These are phyloP conservation scores for Porites australiensis DNA, from an alignment of 64 coral and sea anemone species.

Conservation along the genomic window DNA sequence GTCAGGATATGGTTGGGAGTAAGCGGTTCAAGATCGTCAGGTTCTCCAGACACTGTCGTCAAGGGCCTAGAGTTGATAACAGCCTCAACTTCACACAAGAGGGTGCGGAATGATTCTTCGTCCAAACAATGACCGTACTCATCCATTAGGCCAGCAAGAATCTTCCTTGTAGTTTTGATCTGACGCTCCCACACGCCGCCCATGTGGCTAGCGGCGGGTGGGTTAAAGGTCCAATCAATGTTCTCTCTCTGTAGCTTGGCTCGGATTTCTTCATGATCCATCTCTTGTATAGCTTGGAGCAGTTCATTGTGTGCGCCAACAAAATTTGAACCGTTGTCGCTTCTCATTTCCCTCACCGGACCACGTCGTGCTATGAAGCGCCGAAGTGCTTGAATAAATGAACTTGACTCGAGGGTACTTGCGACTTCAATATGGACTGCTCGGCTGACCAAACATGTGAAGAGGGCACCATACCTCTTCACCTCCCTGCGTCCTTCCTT, in stretches of 20 bases:
- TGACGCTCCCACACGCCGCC: too few relatives aligned
- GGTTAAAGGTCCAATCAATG: too few relatives aligned
- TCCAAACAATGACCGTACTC: not conserved
- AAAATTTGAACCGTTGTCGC: too few relatives aligned
- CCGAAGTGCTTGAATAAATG: conserved; percentile 11
- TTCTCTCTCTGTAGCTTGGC: too few relatives aligned
- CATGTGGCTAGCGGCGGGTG: too few relatives aligned
- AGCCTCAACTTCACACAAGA: conserved; percentile 31
- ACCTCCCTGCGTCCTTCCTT: conserved; percentile 1
- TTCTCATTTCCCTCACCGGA: not conserved
- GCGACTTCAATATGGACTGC: conserved; percentile 34
- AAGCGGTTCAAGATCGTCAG: not conserved
- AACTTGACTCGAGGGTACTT: not conserved
- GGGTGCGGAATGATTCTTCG: conserved; percentile 15
- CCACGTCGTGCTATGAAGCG: conserved; percentile 32
- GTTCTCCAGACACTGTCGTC: not conserved
- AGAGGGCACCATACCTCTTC: conserved; percentile 35
- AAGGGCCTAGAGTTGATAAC: conserved; percentile 19
- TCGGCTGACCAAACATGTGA: conserved; percentile 21
- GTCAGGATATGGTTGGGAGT: conserved; percentile 19
- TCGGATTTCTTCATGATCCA: not conserved
- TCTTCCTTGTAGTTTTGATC: not conserved
- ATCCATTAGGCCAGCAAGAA: not conserved
- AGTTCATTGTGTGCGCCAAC: not conserved
- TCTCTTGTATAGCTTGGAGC: not conserved